Percentiles rank a stretch among this genome's conserved stretches.
phyloP scores from a whole-genome alignment of 2,888 invertebrate genomes.

The Eupelmus urozonus region DNA sequence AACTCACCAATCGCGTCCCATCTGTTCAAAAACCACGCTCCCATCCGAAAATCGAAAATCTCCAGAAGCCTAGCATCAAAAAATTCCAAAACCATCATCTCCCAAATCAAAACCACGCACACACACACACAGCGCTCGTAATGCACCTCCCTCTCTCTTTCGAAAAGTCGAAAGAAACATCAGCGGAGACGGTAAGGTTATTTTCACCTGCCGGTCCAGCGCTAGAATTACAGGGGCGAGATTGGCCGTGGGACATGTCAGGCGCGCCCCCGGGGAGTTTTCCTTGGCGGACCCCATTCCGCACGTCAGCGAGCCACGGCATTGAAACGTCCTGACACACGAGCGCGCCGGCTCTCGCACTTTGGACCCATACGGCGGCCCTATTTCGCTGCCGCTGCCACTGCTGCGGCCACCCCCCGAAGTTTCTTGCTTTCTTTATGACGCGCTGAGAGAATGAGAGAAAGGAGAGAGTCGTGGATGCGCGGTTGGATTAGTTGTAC shows the following conservation, averaged over 20 bases:
- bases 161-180: not conserved
- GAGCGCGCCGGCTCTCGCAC: conserved; percentile 57
- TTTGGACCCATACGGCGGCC: conserved; percentile 65
- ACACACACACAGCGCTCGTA: not conserved
- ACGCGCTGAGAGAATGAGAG: too few relatives aligned
- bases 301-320: conserved; percentile 70
- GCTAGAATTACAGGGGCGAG: conserved; percentile 49
- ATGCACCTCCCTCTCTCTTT: too few relatives aligned
- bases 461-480: not conserved
- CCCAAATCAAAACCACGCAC: not conserved
- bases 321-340: conserved; percentile 74
- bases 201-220: conserved; percentile 58
- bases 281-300: conserved; percentile 66
- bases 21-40: too few relatives aligned
- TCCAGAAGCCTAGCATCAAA: too few relatives aligned
- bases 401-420: too few relatives aligned
- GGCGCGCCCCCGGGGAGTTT: conserved; percentile 68
- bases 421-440: too few relatives aligned
- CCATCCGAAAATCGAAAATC: too few relatives aligned
- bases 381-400: conserved; percentile 47
- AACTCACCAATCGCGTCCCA: too few relatives aligned
- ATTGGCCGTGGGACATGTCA: conserved; percentile 72
- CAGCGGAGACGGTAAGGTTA: conserved; percentile 30
- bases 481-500: too few relatives aligned
- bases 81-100: not conserved